A percentile compares a stretch with the other conserved stretches of the same genome.
phyloP scores from a whole-genome alignment of 2,113 vertebrate genomes.

The Peromyscus maniculatus region DNA sequence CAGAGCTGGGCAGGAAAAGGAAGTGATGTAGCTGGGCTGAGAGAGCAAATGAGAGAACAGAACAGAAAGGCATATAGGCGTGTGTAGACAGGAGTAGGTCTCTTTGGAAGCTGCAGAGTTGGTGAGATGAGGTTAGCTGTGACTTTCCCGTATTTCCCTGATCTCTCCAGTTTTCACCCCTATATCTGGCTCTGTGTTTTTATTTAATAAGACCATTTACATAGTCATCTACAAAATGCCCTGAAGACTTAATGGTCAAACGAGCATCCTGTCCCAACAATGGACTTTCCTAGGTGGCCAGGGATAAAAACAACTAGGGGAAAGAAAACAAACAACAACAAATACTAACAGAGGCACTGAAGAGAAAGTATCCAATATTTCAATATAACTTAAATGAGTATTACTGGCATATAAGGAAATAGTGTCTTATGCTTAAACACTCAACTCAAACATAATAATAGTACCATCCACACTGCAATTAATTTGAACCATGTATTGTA shows the following conservation, averaged over 20 bases:
- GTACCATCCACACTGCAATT: neutral
- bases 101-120: too few species aligned
- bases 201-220: too few species aligned
- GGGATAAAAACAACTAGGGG: neutral
- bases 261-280: neutral
- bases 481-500: neutral
- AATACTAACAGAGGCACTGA: neutral
- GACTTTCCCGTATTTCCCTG: too few species aligned
- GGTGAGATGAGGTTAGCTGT: too few species aligned
- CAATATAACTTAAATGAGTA: neutral
- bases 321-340: neutral
- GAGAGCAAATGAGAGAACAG: too few species aligned
- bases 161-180: too few species aligned
- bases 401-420: neutral
- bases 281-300: neutral
- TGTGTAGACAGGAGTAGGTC: too few species aligned
- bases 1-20: too few species aligned
- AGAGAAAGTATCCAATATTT: neutral
- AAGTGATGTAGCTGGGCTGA: too few species aligned
- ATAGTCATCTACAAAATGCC: neutral
- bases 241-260: neutral
- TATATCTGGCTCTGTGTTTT: too few species aligned
- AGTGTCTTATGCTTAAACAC: neutral
- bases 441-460: constrained; percentile 25
- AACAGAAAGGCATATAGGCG: too few species aligned